Evolutionary conservation across 2,888 invertebrate genomes (phyloP).

Genomic region (Caenorhabditis macrosperma): DNA sequence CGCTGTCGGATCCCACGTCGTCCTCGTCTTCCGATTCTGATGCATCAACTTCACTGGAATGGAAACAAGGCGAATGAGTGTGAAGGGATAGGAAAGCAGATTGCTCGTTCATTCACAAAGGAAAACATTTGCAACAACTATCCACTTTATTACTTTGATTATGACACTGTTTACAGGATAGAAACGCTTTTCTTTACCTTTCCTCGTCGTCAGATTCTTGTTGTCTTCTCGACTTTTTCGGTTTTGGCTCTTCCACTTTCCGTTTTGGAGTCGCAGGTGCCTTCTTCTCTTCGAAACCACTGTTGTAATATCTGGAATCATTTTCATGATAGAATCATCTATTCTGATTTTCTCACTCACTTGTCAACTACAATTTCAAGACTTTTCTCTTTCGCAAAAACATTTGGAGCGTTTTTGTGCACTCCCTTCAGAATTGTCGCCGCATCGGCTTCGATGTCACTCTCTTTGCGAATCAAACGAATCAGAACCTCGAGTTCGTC

Average conservation of each 20-base stretch:
- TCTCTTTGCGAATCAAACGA: conserved; percentile 91
- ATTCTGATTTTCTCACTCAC: conserved; percentile 12
- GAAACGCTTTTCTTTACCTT: conserved; percentile 24
- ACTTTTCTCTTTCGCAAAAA: conserved; percentile 83
- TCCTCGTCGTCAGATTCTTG: conserved; percentile 47
- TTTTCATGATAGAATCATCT: conserved; percentile 55
- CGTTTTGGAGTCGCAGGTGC: conserved; percentile 74
- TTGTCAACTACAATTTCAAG: conserved; percentile 59
- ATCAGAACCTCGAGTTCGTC: conserved; percentile 91
- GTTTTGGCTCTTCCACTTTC: conserved; percentile 49
- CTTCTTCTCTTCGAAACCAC: conserved; percentile 73
- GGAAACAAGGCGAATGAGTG: not conserved
- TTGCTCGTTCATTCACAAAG: not conserved
- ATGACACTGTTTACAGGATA: conserved; percentile 4
- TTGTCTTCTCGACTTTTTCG: conserved; percentile 29
- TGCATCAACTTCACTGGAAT: conserved; percentile 41
- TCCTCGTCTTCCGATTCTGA: conserved; percentile 42
- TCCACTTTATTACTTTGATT: not conserved
- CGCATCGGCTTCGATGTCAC: conserved; percentile 88
- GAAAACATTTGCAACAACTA: not conserved
- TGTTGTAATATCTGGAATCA: conserved; percentile 64
- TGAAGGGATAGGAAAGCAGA: not conserved
- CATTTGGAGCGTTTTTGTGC: conserved; percentile 90
- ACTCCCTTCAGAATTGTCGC: conserved; percentile 87
- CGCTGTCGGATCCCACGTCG: conserved; percentile 30